These are phyloP conservation scores for Phthorimaea operculella DNA, from an alignment of 1,140 invertebrate genomes.

Conservation along the genomic window DNA sequence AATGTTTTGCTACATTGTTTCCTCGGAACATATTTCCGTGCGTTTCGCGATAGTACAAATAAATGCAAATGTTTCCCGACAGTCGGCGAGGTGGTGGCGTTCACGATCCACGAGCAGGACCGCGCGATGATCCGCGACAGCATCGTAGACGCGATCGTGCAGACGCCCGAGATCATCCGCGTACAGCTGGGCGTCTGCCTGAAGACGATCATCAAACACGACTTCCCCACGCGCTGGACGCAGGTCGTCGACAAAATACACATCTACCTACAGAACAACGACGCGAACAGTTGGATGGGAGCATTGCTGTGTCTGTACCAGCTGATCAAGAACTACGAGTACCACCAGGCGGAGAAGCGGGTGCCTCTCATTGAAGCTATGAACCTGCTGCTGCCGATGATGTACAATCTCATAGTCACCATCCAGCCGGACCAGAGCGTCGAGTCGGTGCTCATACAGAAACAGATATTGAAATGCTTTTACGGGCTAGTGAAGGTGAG, in stretches of 20 bases:
- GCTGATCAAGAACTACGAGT: conserved; percentile 97
- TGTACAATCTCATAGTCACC: conserved; percentile 86
- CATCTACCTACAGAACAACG: conserved; percentile 72
- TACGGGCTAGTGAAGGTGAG: conserved; percentile 90
- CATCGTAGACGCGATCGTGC: conserved; percentile 95
- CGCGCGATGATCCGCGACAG: conserved; percentile 90
- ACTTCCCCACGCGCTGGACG: conserved; percentile 96
- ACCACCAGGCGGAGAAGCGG: conserved; percentile 90
- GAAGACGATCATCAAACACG: conserved; percentile 92
- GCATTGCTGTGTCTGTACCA: conserved; percentile 93
- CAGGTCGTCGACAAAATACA: conserved; percentile 95
- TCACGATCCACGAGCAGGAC: conserved; percentile 96
- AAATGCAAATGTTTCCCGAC: too few relatives aligned
- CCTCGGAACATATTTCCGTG: too few relatives aligned
- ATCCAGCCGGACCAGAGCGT: conserved; percentile 87
- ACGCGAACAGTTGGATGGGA: conserved; percentile 90
- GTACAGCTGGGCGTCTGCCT: conserved; percentile 93
- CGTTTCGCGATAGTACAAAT: too few relatives aligned
- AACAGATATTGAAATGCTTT: conserved; percentile 97
- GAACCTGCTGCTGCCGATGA: conserved; percentile 91
- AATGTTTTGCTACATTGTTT: too few relatives aligned
- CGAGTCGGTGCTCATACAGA: conserved; percentile 90
- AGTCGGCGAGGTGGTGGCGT: conserved; percentile 75
- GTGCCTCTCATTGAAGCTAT: conserved; percentile 93
- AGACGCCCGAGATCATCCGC: conserved; percentile 89